phyloP scores from a whole-genome alignment of 2,113 vertebrate genomes.

The Neomonachus schauinslandi region DNA sequence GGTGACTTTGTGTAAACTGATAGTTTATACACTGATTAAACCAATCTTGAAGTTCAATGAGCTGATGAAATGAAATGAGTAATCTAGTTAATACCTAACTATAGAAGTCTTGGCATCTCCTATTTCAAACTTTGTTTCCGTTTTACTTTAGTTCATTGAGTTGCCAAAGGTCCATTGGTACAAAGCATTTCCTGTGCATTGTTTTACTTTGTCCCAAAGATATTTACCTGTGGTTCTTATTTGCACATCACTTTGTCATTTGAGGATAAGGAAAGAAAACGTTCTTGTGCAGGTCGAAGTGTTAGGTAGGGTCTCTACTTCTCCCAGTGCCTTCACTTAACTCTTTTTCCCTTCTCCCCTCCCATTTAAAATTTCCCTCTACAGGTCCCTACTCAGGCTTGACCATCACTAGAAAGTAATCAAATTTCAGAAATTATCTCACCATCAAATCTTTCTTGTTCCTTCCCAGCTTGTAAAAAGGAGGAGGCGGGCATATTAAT shows the following conservation, averaged over 20 bases:
- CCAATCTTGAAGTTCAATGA: constrained; percentile 37
- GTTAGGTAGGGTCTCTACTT: not conserved
- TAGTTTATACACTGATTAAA: constrained; percentile 1
- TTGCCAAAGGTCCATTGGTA: constrained; percentile 51
- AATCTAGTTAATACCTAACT: constrained; percentile 62
- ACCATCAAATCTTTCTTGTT: constrained; percentile 33
- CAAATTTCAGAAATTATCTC: constrained; percentile 27
- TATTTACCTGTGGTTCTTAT: constrained; percentile 58
- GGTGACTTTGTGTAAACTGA: constrained; percentile 54
- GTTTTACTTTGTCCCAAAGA: constrained; percentile 54
- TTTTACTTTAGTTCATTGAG: not conserved
- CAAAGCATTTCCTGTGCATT: constrained; percentile 69
- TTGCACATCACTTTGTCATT: constrained; percentile 50
- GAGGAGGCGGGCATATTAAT: not conserved
- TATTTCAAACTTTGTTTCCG: not conserved
- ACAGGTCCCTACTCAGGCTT: not conserved
- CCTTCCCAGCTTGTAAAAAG: not conserved
- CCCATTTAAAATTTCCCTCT: not conserved
- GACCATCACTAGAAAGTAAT: constrained; percentile 32
- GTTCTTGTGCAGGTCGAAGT: not conserved
- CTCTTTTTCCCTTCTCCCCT: not conserved
- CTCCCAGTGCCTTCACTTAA: not conserved
- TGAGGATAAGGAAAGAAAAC: constrained; percentile 21
- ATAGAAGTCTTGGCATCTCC: constrained; percentile 5
- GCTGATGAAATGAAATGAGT: constrained; percentile 40